These are phyloP conservation scores for Leuctra nigra DNA, from an alignment of 2,888 invertebrate species.

Conservation along the genomic window DNA sequence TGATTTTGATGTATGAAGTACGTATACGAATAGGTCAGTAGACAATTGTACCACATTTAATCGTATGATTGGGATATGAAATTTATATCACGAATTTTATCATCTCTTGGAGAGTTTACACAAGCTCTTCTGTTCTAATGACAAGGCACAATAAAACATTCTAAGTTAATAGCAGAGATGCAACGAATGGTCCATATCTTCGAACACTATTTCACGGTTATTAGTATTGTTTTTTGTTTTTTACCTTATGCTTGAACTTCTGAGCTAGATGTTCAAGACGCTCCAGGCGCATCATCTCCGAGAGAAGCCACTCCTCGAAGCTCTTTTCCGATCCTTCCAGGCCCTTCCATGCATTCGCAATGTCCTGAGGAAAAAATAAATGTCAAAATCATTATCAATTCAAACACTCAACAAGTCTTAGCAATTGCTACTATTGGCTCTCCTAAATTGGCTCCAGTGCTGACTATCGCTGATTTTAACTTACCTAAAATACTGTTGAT, in stretches of 20 bases:
- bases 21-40: too few relatives aligned
- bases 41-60: too few relatives aligned
- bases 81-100: too few relatives aligned
- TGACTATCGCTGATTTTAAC: too few relatives aligned
- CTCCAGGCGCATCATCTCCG: slow-evolving; percentile 99
- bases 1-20: too few relatives aligned
- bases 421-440: too few relatives aligned
- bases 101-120: too few relatives aligned
- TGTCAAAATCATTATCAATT: slow-evolving; percentile 10
- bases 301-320: slow-evolving; percentile 98
- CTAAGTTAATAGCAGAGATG: neutral
- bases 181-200: neutral
- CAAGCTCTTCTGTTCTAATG: neutral
- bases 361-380: slow-evolving; percentile 58
- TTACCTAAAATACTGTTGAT: too few relatives aligned
- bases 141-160: neutral
- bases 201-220: neutral
- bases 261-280: slow-evolving; percentile 97
- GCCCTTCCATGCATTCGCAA: slow-evolving; percentile 97
- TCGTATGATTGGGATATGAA: too few relatives aligned
- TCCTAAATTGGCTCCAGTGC: too few relatives aligned
- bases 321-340: slow-evolving; percentile 96
- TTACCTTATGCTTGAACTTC: slow-evolving; percentile 94
- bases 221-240: neutral
- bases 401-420: neutral